These are phyloP conservation scores for Microchrysa polita DNA, from an alignment of 2,888 invertebrate genomes.

Conservation along the genomic window DNA sequence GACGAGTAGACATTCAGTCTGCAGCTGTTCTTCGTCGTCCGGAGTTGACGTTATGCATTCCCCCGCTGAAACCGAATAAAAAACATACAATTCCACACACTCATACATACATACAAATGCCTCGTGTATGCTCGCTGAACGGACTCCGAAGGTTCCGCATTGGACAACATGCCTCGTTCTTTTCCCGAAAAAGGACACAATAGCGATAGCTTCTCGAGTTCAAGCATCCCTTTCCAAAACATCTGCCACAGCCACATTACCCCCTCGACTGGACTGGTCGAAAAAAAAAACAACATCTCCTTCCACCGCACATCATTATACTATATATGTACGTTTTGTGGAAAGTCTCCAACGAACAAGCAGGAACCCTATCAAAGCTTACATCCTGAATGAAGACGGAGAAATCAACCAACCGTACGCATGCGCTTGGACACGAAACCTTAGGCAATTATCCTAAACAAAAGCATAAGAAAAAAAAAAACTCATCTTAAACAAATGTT, in stretches of 20 bases:
- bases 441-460: conserved; percentile 34
- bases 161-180: neutral
- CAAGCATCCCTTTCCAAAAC: too few species aligned
- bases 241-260: too few species aligned
- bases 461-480: conserved; percentile 10
- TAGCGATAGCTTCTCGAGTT: neutral
- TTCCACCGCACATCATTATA: neutral
- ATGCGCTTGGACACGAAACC: neutral
- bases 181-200: conserved; percentile 15
- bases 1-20: conserved; percentile 36
- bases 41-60: conserved; percentile 4
- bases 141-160: conserved; percentile 24
- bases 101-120: too few species aligned
- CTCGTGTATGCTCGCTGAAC: neutral
- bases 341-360: conserved; percentile 33
- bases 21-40: conserved; percentile 19
- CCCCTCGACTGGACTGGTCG: too few species aligned
- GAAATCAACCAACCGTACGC: neutral
- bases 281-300: neutral
- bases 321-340: conserved; percentile 19
- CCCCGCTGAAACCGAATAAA: neutral
- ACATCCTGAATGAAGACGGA: neutral
- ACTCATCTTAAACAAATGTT: neutral
- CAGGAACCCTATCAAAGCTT: conserved; percentile 31
- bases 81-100: neutral